Evolutionary conservation across 2,113 vertebrate species (phyloP).

Genomic region (Cyprinodon tularosa): DNA sequence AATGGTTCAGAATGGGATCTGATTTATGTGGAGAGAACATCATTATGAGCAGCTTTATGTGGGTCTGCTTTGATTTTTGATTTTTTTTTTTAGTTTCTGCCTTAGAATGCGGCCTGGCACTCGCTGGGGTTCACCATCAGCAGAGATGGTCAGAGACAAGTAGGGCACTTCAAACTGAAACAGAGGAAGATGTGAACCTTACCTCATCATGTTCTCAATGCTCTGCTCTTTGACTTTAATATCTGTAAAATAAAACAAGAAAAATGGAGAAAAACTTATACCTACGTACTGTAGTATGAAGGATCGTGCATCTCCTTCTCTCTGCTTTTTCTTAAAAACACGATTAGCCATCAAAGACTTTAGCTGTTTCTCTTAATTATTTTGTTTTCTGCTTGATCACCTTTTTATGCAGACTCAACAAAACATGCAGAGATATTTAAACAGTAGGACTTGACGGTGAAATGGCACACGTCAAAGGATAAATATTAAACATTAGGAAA

Average conservation of each 20-base stretch:
- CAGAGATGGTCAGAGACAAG: neutral
- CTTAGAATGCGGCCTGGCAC: neutral
- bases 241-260: conserved; percentile 76
- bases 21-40: too few relatives aligned
- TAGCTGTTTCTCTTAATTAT: neutral
- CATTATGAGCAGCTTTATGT: neutral
- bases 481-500: too few relatives aligned
- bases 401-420: too few relatives aligned
- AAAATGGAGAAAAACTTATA: neutral
- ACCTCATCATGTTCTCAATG: conserved; percentile 96
- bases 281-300: neutral
- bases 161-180: too few relatives aligned
- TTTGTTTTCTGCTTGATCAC: too few relatives aligned
- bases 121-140: conserved; percentile 18
- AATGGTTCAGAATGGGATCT: too few relatives aligned
- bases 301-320: too few relatives aligned
- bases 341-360: too few relatives aligned
- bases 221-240: conserved; percentile 98
- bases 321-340: too few relatives aligned
- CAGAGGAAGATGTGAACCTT: conserved; percentile 20
- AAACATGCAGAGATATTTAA: too few relatives aligned
- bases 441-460: too few relatives aligned
- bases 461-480: too few relatives aligned
- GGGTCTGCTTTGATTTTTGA: neutral
- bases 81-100: neutral